Percentiles rank a stretch among this genome's conserved stretches.
These are phyloP conservation scores for Julus scandinavius DNA, from an alignment of 2,888 invertebrate species.

Conservation along the genomic window DNA sequence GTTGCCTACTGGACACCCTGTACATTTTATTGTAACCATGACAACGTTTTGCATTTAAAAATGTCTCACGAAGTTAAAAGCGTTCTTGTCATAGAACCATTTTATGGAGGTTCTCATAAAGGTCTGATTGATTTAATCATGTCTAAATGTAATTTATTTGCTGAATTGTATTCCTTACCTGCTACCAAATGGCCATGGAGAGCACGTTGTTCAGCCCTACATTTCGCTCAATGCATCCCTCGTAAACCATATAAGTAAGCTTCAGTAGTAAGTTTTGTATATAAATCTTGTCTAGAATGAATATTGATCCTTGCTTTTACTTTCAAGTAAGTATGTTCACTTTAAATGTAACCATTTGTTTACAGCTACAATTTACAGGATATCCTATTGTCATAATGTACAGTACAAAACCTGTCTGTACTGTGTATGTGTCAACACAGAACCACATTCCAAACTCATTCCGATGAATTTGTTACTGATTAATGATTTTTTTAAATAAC, in stretches of 20 bases:
- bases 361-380: no score
- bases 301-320: no score
- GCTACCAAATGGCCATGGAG: conserved; percentile 84
- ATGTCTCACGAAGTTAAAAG: not conserved
- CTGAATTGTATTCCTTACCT: conserved; percentile 67
- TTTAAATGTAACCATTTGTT: no score
- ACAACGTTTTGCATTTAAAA: not conserved
- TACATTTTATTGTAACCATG: not conserved
- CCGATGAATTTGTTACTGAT: no score
- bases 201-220: conserved; percentile 75
- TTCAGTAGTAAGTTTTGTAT: not conserved
- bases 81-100: conserved; percentile 74
- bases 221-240: conserved; percentile 73
- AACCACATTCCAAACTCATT: no score
- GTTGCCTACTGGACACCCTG: not conserved
- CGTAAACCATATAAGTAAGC: conserved; percentile 64
- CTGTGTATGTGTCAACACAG: no score
- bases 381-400: no score
- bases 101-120: conserved; percentile 79
- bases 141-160: conserved; percentile 55
- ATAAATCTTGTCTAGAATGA: not conserved
- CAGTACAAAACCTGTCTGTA: no score
- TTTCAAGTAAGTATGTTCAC: no score
- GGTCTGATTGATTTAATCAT: conserved; percentile 72
- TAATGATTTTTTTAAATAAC: no score